Evolutionary conservation across 2,113 vertebrate species (phyloP).

Genomic region (Noctilio leporinus): DNA sequence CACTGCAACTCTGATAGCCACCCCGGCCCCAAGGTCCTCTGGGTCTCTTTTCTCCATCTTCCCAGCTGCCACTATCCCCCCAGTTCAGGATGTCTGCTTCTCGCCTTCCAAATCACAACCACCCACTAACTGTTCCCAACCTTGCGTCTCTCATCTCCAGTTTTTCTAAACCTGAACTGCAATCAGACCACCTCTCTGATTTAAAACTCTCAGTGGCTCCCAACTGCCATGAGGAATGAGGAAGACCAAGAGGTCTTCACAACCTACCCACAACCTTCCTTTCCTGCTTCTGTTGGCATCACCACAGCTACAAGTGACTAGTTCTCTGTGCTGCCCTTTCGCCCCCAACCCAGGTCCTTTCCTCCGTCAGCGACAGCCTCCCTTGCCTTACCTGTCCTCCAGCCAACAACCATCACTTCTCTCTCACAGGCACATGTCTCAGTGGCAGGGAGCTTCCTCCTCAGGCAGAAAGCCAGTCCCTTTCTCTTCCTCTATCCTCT

Average conservation of each 20-base stretch:
- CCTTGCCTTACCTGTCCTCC: background rate
- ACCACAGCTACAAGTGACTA: background rate
- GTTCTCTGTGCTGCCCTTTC: background rate
- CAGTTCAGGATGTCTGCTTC: background rate
- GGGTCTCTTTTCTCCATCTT: background rate
- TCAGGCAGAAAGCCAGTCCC: background rate
- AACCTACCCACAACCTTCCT: background rate
- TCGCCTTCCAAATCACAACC: background rate
- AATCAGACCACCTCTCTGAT: background rate
- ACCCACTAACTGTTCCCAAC: background rate
- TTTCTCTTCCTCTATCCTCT: background rate
- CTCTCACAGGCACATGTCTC: background rate
- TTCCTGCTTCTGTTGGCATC: background rate
- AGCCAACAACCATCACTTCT: background rate
- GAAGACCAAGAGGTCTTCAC: background rate
- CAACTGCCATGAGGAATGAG: background rate
- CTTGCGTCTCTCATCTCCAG: background rate
- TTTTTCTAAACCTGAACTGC: background rate
- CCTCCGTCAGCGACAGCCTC: background rate
- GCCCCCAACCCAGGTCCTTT: background rate
- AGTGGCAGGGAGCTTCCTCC: background rate
- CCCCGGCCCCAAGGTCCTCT: background rate
- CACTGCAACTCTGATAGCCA: background rate
- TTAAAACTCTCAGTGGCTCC: background rate
- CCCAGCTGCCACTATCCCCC: background rate